A percentile compares a stretch with the other conserved stretches of the same genome.
These are phyloP conservation scores for Nysson spinosus DNA, from an alignment of 2,888 invertebrate genomes.

Conservation along the genomic window DNA sequence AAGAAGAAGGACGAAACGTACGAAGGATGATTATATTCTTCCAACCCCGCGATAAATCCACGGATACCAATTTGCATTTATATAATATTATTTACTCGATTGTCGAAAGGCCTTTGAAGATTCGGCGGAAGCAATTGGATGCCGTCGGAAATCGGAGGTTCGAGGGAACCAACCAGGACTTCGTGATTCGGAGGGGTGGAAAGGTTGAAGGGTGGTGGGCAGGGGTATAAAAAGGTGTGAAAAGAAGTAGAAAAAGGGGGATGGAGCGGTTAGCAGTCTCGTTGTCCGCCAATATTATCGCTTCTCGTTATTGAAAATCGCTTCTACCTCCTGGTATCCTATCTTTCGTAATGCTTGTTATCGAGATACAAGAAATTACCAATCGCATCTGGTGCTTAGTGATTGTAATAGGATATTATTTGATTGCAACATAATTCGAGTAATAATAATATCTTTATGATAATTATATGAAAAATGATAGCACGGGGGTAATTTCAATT, in stretches of 20 bases:
- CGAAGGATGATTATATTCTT: slow-evolving; percentile 39
- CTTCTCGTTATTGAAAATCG: slow-evolving; percentile 48
- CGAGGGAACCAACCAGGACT: too few species aligned
- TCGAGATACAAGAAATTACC: slow-evolving; percentile 36
- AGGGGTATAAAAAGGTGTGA: not conserved
- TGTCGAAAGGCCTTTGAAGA: slow-evolving; percentile 27
- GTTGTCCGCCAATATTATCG: slow-evolving; percentile 43
- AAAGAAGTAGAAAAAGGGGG: slow-evolving; percentile 1
- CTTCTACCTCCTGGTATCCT: slow-evolving; percentile 48
- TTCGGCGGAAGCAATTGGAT: not conserved
- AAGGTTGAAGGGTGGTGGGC: slow-evolving; percentile 6
- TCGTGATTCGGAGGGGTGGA: not conserved
- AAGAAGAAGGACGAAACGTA: not conserved
- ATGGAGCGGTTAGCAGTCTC: slow-evolving; percentile 6
- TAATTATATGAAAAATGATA: too few species aligned
- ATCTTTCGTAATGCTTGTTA: slow-evolving; percentile 26
- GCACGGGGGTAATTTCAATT: too few species aligned
- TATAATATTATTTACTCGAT: slow-evolving; percentile 48
- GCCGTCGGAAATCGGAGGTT: not conserved
- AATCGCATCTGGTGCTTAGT: slow-evolving; percentile 44
- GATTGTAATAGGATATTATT: slow-evolving; percentile 34
- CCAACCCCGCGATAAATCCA: slow-evolving; percentile 29
- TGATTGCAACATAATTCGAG: slow-evolving; percentile 10
- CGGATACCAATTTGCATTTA: slow-evolving; percentile 52
- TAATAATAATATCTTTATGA: too few species aligned